Conservation (phyloP, 2,888 invertebrate species). For the Diachrysia chrysitis region DNA sequence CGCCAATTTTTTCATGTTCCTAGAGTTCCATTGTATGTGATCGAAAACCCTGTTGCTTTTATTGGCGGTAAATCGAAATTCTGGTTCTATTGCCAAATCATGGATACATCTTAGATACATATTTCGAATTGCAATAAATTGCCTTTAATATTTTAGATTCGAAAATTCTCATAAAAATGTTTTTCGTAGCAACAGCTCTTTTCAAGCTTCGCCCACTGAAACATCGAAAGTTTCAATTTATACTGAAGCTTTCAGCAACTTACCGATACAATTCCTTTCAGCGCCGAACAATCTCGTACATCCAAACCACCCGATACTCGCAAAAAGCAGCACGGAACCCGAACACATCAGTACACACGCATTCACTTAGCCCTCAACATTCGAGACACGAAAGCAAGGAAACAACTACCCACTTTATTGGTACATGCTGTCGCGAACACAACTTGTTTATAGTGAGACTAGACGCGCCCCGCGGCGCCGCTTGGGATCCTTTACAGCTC, state of each 20-base stretch:
- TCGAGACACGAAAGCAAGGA: constrained; percentile 50
- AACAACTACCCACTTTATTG: constrained; percentile 60
- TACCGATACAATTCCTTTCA: background rate
- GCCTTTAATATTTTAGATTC: constrained; percentile 11
- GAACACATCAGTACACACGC: constrained; percentile 14
- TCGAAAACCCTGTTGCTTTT: constrained; percentile 66
- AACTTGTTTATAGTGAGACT: constrained; percentile 53
- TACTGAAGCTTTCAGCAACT: background rate
- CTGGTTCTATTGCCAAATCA: constrained; percentile 36
- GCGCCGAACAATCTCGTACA: background rate
- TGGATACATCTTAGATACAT: constrained; percentile 30
- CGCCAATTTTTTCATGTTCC: constrained; percentile 79
- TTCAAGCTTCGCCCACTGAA: background rate
- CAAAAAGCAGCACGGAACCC: constrained; percentile 38
- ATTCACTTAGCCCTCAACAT: constrained; percentile 39
- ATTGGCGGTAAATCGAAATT: constrained; percentile 38
- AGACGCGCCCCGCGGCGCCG: constrained; percentile 49
- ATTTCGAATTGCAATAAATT: constrained; percentile 28
- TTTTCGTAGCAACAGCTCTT: background rate
- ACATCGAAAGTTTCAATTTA: background rate
- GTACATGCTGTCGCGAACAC: constrained; percentile 55
- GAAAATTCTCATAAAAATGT: too few relatives aligned
- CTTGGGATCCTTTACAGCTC: constrained; percentile 40
- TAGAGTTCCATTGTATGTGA: constrained; percentile 61
- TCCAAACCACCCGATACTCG: background rate